Evolutionary conservation across 2,888 invertebrate genomes (phyloP).

Genomic region (Brenthis hecate): DNA sequence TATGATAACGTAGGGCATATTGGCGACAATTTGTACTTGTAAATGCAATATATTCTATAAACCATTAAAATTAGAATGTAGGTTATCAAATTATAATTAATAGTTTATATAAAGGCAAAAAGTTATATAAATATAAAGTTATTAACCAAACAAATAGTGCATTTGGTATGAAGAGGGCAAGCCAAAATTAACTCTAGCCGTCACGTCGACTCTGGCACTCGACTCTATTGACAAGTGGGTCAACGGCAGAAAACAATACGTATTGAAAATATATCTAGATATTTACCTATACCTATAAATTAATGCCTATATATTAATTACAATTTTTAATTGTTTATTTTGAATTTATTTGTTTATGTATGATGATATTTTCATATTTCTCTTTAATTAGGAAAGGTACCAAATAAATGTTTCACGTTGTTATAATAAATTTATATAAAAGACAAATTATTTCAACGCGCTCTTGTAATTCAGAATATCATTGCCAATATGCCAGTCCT

Average conservation of each 20-base stretch:
- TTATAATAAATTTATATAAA: neutral
- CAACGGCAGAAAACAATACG: conserved; percentile 45
- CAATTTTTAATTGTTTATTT: too few species aligned
- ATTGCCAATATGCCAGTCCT: conserved; percentile 11
- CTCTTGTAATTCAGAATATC: neutral
- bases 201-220: conserved; percentile 52
- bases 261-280: conserved; percentile 7
- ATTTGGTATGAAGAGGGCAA: conserved; percentile 12
- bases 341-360: neutral
- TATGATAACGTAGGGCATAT: too few species aligned
- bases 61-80: too few species aligned
- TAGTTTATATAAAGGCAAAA: too few species aligned
- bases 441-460: conserved; percentile 1
- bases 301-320: too few species aligned
- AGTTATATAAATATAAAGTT: neutral
- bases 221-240: conserved; percentile 57
- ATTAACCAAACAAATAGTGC: neutral
- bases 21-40: too few species aligned
- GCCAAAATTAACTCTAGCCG: conserved; percentile 28
- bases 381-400: neutral
- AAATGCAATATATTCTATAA: too few species aligned
- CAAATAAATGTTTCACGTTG: conserved; percentile 1
- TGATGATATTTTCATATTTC: neutral
- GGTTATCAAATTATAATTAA: too few species aligned
- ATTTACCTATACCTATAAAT: neutral